Percentiles rank a stretch among this genome's conserved stretches.
phyloP scores from a whole-genome alignment of 2,888 invertebrate genomes.

The Neoaliturus tenellus region DNA sequence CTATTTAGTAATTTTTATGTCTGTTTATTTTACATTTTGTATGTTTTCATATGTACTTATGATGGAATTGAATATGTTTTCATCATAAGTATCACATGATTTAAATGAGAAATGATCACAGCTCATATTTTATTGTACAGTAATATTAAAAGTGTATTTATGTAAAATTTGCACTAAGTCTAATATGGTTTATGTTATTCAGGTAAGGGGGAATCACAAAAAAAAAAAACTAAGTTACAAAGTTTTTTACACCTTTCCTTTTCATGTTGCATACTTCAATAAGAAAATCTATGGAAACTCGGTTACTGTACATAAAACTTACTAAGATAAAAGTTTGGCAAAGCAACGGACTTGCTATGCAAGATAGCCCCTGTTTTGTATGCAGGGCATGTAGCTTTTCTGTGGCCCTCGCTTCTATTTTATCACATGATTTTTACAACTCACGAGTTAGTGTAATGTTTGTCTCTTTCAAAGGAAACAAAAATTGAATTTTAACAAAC shows the following conservation, averaged over 20 bases:
- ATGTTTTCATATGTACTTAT: no score
- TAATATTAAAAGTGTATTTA: no score
- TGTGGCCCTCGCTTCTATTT: constrained; percentile 21
- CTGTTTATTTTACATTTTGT: no score
- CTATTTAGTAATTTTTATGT: no score
- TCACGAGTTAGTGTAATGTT: neutral
- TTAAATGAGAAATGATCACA: no score
- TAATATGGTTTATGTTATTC: no score
- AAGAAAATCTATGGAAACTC: neutral
- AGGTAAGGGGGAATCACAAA: no score
- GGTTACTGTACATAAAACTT: constrained; percentile 6
- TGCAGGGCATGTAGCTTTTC: constrained; percentile 9
- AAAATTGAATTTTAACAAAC: neutral
- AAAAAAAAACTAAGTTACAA: no score
- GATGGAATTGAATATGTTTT: no score
- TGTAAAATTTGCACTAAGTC: no score
- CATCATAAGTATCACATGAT: no score
- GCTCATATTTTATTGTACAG: no score
- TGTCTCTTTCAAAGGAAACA: neutral
- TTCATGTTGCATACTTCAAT: neutral
- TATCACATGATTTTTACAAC: constrained; percentile 20
- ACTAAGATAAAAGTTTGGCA: neutral
- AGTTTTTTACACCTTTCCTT: neutral
- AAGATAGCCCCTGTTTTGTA: constrained; percentile 18
- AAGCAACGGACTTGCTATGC: neutral